Percentiles rank a stretch among this genome's conserved stretches.
phyloP scores from a whole-genome alignment of 2,113 vertebrate species.

The Actinemys pallida region DNA sequence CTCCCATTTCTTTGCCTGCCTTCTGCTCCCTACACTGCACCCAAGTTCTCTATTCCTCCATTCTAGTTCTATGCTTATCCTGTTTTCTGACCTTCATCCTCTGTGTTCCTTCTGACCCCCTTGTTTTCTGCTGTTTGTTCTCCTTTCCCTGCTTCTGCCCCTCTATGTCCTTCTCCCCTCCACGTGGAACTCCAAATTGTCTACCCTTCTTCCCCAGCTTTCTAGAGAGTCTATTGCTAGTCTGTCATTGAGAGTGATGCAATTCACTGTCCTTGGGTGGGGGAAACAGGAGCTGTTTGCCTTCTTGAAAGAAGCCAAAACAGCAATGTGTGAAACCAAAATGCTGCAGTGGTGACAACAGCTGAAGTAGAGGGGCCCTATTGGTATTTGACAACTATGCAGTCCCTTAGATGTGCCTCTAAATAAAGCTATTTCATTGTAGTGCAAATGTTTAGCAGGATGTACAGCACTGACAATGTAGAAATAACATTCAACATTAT shows the following conservation, averaged over 20 bases:
- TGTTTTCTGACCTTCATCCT: background rate
- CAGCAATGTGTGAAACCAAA: background rate
- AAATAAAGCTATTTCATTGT: background rate
- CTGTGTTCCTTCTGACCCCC: background rate
- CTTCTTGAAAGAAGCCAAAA: background rate
- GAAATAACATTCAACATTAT: background rate
- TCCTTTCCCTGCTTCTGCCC: background rate
- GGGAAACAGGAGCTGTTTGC: background rate
- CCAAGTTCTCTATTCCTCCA: too few relatives aligned
- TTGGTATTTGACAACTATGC: background rate
- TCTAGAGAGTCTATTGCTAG: background rate
- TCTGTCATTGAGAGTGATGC: background rate
- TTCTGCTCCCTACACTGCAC: background rate
- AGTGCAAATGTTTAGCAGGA: background rate
- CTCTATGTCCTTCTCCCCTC: background rate
- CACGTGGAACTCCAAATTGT: background rate
- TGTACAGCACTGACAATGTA: background rate
- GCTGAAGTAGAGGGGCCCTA: background rate
- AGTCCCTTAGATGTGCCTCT: background rate
- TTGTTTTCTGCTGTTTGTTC: background rate
- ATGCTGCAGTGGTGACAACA: background rate
- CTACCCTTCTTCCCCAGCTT: background rate
- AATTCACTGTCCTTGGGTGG: background rate
- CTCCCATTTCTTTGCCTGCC: background rate
- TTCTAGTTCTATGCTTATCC: too few relatives aligned